Evolutionary conservation across 2,888 invertebrate genomes (phyloP).

Genomic region (Drosophila mettleri): DNA sequence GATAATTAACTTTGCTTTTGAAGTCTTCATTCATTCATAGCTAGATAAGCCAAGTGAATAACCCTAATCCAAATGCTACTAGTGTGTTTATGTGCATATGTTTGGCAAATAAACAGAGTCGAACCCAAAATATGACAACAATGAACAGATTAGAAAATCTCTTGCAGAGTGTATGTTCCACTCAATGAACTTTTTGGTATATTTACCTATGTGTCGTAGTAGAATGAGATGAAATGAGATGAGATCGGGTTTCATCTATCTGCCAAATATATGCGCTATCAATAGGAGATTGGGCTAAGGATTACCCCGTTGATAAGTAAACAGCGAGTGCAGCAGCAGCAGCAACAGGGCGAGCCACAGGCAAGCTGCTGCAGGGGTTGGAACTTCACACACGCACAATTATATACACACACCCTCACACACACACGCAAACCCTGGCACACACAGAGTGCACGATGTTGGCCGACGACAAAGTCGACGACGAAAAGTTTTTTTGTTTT

Average conservation of each 20-base stretch:
- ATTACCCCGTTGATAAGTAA: conserved; percentile 56
- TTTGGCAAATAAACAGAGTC: conserved; percentile 19
- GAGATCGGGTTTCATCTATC: conserved; percentile 63
- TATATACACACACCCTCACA: conserved; percentile 9
- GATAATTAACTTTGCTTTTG: not conserved
- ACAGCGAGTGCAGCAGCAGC: conserved; percentile 40
- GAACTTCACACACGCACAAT: conserved; percentile 24
- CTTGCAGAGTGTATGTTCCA: conserved; percentile 44
- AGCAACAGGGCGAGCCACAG: conserved; percentile 26
- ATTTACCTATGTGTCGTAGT: conserved; percentile 32
- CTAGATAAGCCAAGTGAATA: conserved; percentile 20
- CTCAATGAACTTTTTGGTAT: conserved; percentile 12
- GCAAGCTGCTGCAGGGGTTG: conserved; percentile 50
- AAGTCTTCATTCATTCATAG: conserved; percentile 8
- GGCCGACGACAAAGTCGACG: conserved; percentile 30
- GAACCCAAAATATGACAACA: conserved; percentile 15
- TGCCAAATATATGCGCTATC: conserved; percentile 41
- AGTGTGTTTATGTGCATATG: not conserved
- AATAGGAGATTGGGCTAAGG: conserved; percentile 49
- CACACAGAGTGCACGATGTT: conserved; percentile 16
- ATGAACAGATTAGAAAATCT: conserved; percentile 22
- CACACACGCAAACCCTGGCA: not conserved
- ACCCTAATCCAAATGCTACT: conserved; percentile 12
- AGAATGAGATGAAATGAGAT: conserved; percentile 50
- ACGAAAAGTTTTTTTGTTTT: conserved; percentile 26